Percentiles rank a stretch among this genome's conserved stretches.
These are phyloP conservation scores for Pipa parva DNA, from an alignment of 2,113 vertebrate species.

Conservation along the genomic window DNA sequence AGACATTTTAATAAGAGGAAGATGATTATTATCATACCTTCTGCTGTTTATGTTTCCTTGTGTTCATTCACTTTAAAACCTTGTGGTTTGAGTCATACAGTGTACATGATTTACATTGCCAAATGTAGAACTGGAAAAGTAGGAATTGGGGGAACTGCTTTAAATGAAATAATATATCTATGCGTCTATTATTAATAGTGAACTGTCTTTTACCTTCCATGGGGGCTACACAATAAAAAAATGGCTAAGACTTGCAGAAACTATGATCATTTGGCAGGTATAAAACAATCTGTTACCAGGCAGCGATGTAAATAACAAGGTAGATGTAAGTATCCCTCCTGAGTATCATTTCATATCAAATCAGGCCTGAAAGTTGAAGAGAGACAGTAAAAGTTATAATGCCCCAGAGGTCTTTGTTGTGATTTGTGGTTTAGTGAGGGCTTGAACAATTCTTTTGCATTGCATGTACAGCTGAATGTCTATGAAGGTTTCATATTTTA, in stretches of 20 bases:
- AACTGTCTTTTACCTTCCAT: constrained; percentile 14
- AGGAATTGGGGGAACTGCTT: constrained; percentile 21
- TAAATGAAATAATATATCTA: constrained; percentile 28
- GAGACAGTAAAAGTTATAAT: constrained; percentile 23
- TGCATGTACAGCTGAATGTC: too few species aligned
- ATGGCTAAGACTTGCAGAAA: constrained; percentile 20
- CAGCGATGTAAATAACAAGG: constrained; percentile 6
- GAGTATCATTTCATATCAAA: background rate
- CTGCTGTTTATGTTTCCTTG: constrained; percentile 13
- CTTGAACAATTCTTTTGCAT: constrained; percentile 10
- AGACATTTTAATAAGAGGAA: too few species aligned
- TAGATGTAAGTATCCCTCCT: constrained; percentile 3
- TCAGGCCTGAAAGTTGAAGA: constrained; percentile 5
- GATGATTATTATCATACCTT: too few species aligned
- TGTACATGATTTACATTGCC: constrained; percentile 28
- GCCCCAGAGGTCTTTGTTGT: constrained; percentile 15
- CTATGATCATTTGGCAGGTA: constrained; percentile 34
- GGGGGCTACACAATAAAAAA: constrained; percentile 21
- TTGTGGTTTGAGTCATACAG: constrained; percentile 6
- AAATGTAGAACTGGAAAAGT: constrained; percentile 22
- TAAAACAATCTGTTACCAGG: constrained; percentile 33
- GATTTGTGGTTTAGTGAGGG: constrained; percentile 15
- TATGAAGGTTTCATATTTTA: too few species aligned
- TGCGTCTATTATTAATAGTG: constrained; percentile 31
- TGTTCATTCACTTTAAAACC: constrained; percentile 17